Evolutionary conservation across 2,113 vertebrate genomes (phyloP), one percentile per base, ranked within the genome.

Genomic region (Uropsilus gracilis): DNA sequence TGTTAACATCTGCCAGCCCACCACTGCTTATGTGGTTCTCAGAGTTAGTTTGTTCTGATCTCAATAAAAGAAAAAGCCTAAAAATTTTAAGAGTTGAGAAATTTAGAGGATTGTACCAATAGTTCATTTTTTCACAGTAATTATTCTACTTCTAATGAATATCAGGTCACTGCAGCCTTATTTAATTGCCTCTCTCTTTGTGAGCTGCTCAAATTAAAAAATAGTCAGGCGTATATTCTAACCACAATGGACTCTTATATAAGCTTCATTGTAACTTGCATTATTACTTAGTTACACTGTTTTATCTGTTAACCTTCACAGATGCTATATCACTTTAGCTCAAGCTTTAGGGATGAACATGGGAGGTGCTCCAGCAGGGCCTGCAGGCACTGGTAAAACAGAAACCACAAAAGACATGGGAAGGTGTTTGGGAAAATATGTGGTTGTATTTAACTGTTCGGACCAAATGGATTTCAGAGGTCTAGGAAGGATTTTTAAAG

Each of bases 381-480:
- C 99, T 7, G 99, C 99, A 0, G 99, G 99, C 78, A 99, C 99
- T 3, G 99, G 99, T 81, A 99, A 99, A 98, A 99, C 99, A 0
- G 99, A 99, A 97, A 99, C 99, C 1, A 99, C 98, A 0, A 99
- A 99, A 97, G 99, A 99, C 96, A 99, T 99, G 99, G 99, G 99
- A 97, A 98, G 99, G 16, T 99, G 98, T 69, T 97, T 99, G 69
- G 99, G 99, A 81, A 99, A 99, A 95, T 99, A 99, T 0, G 99
- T 99, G 24, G 99, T 99, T 5, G 99, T 99, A n/a, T 99, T 99
- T 96, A 99, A 99, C 97, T 99, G 99, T 93, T 99, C 99, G 4
- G 99, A 99, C 95, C 99, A 99, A 93, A 99, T 99, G 99, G 99
- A 99, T 97, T 99, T 99, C 98, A 98, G 99, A 98, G 99, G 99